Evolutionary conservation across 2,888 invertebrate genomes (phyloP), one percentile per base, ranked within the genome.

Genomic region (Leucoma salicis): DNA sequence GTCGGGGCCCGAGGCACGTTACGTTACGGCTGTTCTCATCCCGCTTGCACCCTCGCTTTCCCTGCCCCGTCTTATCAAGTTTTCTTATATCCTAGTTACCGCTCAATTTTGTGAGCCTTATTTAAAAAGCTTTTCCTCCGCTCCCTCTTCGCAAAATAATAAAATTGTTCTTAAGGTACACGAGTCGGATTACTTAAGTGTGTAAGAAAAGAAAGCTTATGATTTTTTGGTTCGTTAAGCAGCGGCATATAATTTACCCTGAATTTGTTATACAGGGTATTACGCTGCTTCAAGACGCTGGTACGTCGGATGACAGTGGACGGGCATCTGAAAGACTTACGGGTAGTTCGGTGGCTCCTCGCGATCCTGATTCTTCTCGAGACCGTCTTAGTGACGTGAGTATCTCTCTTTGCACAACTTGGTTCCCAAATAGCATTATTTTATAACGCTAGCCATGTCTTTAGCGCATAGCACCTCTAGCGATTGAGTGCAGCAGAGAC

Each of bases 311-410:
- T 90, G 95, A 95, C 89, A 95, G 95, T 90, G 94, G 95, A 73
- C 91, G 95, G 84, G 95, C 95, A 70, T 95, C 95, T 67, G 95
- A 95, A 91, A 92, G 94, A 77, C 92, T 95, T 80, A 93, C 94
- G 82, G 93, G 94, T 86, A 93, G 94, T 86, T 94, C 93, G 52
- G 93, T 93, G 75, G 92, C 93, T 70, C 93, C 93, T 73, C 92
- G 94, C 79, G 94, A 94, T 89, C 94, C 94, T 74, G 95, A 95
- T 89, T 94, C 94, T 87, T 94, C 94, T 78, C 93, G 93, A 90
- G 95, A 95, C 90, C 93, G 95, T 82, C 93, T 95, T 80, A 95
- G 94, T 91, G 95, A 95, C 92, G 95, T 95, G 92, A 94, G 95
- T 92, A 81, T 53, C 39, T 53, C 46, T 45, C 52, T 63, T 56